Percentiles rank a stretch among this genome's conserved stretches.
phyloP scores from a whole-genome alignment of 2,797 vertebrate genomes.

The Chromobotia macracanthus region DNA sequence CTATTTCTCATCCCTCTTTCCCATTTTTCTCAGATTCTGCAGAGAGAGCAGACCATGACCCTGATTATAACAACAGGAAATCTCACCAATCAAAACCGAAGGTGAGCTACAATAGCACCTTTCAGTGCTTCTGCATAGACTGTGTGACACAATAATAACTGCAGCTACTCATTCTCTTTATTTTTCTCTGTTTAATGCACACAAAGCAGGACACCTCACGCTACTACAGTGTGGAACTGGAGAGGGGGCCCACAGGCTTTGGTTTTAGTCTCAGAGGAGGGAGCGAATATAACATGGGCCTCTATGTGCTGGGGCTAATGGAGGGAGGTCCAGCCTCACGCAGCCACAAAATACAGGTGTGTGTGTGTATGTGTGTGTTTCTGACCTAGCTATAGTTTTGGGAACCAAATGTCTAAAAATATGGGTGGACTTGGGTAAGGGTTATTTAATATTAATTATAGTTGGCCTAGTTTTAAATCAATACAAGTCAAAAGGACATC shows the following conservation, averaged over 20 bases:
- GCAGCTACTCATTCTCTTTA: not conserved
- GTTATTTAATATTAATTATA: too few relatives aligned
- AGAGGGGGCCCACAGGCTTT: slow-evolving; percentile 78
- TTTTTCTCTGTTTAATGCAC: not conserved
- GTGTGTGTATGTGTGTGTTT: slow-evolving; percentile 70
- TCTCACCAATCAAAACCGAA: slow-evolving; percentile 72
- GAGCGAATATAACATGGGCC: slow-evolving; percentile 80
- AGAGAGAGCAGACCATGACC: slow-evolving; percentile 68
- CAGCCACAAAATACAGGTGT: slow-evolving; percentile 80
- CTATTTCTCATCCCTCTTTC: slow-evolving; percentile 55
- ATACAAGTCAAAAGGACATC: too few relatives aligned
- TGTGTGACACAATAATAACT: slow-evolving; percentile 4
- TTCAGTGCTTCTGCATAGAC: not conserved
- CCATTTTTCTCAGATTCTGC: slow-evolving; percentile 66
- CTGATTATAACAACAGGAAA: slow-evolving; percentile 64
- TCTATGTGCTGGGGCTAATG: slow-evolving; percentile 82
- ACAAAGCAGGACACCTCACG: slow-evolving; percentile 67
- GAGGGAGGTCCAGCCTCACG: slow-evolving; percentile 82
- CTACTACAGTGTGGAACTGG: slow-evolving; percentile 81
- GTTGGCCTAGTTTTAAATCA: not conserved
- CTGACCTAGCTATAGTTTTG: slow-evolving; percentile 1
- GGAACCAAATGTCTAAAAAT: not conserved
- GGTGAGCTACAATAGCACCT: slow-evolving; percentile 60
- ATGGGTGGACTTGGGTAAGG: too few relatives aligned
- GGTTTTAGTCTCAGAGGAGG: slow-evolving; percentile 85